Evolutionary conservation across 2,888 invertebrate species (phyloP), one percentile per base, ranked within the genome.

Genomic region (Drosophila birchii): DNA sequence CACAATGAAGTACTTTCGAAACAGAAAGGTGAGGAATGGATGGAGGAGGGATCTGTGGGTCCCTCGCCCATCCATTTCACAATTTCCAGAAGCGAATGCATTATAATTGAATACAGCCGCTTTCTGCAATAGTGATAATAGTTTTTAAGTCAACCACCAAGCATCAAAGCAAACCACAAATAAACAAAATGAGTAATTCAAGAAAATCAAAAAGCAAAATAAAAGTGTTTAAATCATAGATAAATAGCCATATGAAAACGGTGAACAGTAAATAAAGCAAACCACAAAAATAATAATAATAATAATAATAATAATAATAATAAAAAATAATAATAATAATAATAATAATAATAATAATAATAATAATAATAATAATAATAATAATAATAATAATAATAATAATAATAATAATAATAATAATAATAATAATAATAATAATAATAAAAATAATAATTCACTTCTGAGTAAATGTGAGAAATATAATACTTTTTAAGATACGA

Each of bases 61-160:
- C 23, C 3, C 43, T 7, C 66, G 32, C 43, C 20, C 39, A 57
- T 47, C 67, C 61, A 43, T 53, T 61, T 45, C 34, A n/a, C 26
- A 36, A 44, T 70, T 56, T 76, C 59, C 20, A n/a, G 60, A n/a
- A 56, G 64, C 63, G 60, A 61, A 76, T 62, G 62, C 59, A 78
- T 63, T 74, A 61, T 62, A 80, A 86, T 82, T 82, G 80, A 85
- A 78, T 82, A 91, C 90, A 90, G 86, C 86, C 86, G 90, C 89
- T 89, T 92, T 92, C 92, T 92, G 91, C 92, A 92, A 92, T 92
- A 92, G 92, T 92, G 92, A 92, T 92, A 92, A 92, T 92, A 92
- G 92, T 92, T 92, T 86, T 89, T 91, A 91, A 91, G 91, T 88
- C 69, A 77, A 75, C 72, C 79, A 82, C 86, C 89, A 74, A 81